Evolutionary conservation across 2,888 invertebrate species (phyloP), one percentile per base, ranked within the genome.

Genomic region (Lucinisca nassula): DNA sequence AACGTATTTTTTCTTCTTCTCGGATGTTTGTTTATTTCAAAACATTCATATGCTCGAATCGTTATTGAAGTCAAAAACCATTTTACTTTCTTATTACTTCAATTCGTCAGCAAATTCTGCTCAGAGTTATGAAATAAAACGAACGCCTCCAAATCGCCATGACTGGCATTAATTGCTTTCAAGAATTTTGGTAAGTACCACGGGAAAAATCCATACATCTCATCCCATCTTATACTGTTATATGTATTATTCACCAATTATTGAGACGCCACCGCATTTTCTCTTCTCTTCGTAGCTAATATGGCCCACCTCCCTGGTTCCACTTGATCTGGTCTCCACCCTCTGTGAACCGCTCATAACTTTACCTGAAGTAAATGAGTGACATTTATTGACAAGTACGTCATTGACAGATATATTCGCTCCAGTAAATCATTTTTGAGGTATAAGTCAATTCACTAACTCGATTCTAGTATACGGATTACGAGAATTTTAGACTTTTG

Each of bases 141-240:
- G n/a, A 67, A 67, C 67, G 67, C 67, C 67, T 30, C 67, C 67
- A 35, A 35, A 67, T 67, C 32, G 67, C 67, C 67, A 67, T 27
- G 58, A 67, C 30, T 67, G 35, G 35, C 17, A 67, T 67, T 67
- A 35, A 35, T 35, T 21, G 4, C 30, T 4, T 24, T n/a, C 24
- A n/a, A 10, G 51, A 61, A 61, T 61, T 4, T 27, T 10, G 27
- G 24, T 27, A 30, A 24, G 61, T 61, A 67, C 24, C 67, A 67
- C 32, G 17, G 35, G 17, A 35, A 67, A 35, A 3, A 1, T 35
- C 67, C 35, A 67, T 12, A 35, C 35, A 35, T 67, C 32, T 67
- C 67, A 67, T 67, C 67, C 67, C 67, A 67, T 67, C 67, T 67
- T 67, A 67, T 35, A 21, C 17, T 4, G 27, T 45, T 12, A 45